A percentile compares a stretch with the other conserved stretches of the same genome.
These are phyloP conservation scores for Leptothorax acervorum DNA, from an alignment of 2,888 invertebrate species.

Conservation along the genomic window DNA sequence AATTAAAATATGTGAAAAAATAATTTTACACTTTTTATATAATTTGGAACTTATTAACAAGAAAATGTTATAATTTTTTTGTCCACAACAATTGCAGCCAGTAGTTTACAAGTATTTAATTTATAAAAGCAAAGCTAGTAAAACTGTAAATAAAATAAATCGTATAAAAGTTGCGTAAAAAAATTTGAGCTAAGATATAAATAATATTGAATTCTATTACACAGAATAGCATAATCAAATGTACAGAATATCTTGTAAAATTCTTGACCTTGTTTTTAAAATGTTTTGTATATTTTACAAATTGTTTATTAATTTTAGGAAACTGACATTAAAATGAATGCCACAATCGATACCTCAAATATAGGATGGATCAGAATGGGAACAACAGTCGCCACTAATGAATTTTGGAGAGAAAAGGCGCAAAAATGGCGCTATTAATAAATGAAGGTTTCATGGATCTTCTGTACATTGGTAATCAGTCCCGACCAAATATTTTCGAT, in stretches of 20 bases:
- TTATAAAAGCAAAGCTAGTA: neutral
- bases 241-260: neutral
- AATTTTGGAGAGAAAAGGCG: slow-evolving; percentile 98
- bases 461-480: slow-evolving; percentile 98
- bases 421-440: slow-evolving; percentile 96
- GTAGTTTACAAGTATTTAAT: neutral
- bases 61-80: slow-evolving; percentile 1
- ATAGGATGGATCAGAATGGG: slow-evolving; percentile 99
- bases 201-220: neutral
- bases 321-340: slow-evolving; percentile 89
- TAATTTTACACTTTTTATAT: neutral
- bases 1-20: neutral
- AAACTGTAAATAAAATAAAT: neutral
- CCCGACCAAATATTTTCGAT: slow-evolving; percentile 98
- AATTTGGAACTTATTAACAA: neutral
- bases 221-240: neutral
- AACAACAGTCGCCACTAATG: slow-evolving; percentile 99
- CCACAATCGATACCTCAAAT: slow-evolving; percentile 90
- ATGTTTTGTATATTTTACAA: slow-evolving; percentile 23
- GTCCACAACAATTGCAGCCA: neutral
- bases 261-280: neutral
- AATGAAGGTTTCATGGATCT: slow-evolving; percentile 97
- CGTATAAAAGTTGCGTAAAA: neutral
- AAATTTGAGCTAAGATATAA: neutral
- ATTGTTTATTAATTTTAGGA: slow-evolving; percentile 87